These are phyloP conservation scores for Microplitis demolitor DNA, from an alignment of 1,140 invertebrate species.

Conservation along the genomic window DNA sequence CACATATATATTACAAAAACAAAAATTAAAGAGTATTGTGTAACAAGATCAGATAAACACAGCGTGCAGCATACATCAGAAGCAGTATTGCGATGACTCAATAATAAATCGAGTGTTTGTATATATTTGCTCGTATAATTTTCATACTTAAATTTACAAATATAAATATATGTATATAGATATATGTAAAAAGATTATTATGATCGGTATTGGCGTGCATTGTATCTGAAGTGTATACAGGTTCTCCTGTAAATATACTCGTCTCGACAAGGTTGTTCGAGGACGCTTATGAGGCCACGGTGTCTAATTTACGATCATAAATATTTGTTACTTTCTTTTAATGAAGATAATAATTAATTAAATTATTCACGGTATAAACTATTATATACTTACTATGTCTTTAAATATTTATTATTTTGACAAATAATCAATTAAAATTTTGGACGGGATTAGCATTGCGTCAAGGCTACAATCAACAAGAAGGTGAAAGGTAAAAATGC, in stretches of 20 bases:
- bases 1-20: not conserved
- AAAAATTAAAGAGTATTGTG: not conserved
- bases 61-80: not conserved
- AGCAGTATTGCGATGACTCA: constrained; percentile 15
- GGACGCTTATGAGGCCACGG: not conserved
- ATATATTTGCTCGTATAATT: constrained; percentile 16
- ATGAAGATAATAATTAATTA: too few relatives aligned
- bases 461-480: too few relatives aligned
- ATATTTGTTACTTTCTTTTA: constrained; percentile 1
- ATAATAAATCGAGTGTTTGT: constrained; percentile 18
- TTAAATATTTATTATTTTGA: too few relatives aligned
- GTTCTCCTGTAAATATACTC: constrained; percentile 2
- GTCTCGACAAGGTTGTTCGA: constrained; percentile 25
- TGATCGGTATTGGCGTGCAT: constrained; percentile 1
- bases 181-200: not conserved
- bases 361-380: too few relatives aligned
- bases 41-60: constrained; percentile 19
- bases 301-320: constrained; percentile 5
- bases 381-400: too few relatives aligned
- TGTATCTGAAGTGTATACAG: not conserved
- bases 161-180: not conserved
- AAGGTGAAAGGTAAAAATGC: too few relatives aligned
- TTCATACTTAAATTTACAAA: not conserved
- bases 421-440: too few relatives aligned
- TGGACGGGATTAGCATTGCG: too few relatives aligned